Percentiles rank a stretch among this genome's conserved stretches.
phyloP scores from a whole-genome alignment of 1,140 invertebrate species.

The Solenopsis fugax region DNA sequence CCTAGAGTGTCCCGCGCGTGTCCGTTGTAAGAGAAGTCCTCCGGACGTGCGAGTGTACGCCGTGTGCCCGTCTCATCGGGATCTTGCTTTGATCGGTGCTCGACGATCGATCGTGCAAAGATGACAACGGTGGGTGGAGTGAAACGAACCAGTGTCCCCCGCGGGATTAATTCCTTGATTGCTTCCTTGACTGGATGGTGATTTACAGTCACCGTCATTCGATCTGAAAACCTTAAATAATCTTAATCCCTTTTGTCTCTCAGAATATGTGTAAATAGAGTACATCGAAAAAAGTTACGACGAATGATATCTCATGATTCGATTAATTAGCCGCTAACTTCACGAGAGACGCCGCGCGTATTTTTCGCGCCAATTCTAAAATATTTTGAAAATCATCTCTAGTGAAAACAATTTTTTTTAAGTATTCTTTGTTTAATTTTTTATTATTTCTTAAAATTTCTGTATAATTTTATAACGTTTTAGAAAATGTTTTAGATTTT shows the following conservation, averaged over 20 bases:
- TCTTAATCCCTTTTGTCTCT: neutral
- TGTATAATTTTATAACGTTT: too few species aligned
- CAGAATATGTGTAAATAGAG: neutral
- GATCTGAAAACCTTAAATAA: neutral
- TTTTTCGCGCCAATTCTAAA: too few species aligned
- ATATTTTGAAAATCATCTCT: too few species aligned
- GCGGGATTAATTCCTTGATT: neutral
- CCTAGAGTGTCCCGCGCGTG: neutral
- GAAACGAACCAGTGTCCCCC: neutral
- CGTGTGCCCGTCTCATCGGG: neutral
- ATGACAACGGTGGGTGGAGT: conserved; percentile 66
- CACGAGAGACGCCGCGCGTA: too few species aligned
- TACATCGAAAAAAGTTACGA: neutral
- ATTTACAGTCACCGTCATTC: neutral
- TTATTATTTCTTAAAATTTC: too few species aligned
- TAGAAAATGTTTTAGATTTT: too few species aligned
- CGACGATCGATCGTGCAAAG: neutral
- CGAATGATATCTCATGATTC: neutral
- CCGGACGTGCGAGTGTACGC: neutral
- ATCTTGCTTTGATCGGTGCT: neutral
- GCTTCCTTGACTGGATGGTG: neutral
- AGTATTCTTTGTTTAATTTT: too few species aligned
- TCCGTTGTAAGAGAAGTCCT: neutral
- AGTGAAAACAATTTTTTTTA: too few species aligned
- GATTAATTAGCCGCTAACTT: neutral